Evolutionary conservation across 2,113 vertebrate genomes (phyloP).

Genomic region (Myrmophylax atrothorax): DNA sequence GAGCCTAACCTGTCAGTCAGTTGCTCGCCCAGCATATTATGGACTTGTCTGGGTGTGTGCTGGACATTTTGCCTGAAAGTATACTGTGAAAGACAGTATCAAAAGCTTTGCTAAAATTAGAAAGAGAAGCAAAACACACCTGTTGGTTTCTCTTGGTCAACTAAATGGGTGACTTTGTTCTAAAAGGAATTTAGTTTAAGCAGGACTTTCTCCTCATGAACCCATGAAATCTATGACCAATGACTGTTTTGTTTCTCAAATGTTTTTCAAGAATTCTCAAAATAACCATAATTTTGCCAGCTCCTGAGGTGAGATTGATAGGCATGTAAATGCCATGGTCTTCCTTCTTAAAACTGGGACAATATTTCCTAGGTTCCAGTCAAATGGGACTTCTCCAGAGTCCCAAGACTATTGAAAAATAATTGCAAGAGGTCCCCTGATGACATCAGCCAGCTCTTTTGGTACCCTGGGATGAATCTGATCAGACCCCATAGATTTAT

Average conservation of each 20-base stretch:
- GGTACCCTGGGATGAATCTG: not conserved
- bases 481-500: not conserved
- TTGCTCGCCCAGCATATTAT: not conserved
- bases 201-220: not conserved
- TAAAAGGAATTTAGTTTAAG: not conserved
- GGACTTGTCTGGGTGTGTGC: not conserved
- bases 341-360: not conserved
- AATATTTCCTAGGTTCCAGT: not conserved
- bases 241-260: not conserved
- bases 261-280: not conserved
- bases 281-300: not conserved
- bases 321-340: not conserved
- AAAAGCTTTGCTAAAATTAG: not conserved
- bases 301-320: not conserved
- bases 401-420: not conserved
- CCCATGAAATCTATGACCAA: not conserved
- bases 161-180: not conserved
- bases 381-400: not conserved
- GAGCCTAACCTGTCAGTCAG: rapidly evolving
- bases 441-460: not conserved
- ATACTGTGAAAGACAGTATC: not conserved
- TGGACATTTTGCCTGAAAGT: not conserved
- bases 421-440: not conserved
- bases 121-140: not conserved
- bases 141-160: not conserved